These are phyloP conservation scores for Xiphophorus birchmanni DNA, from an alignment of 2,797 vertebrate genomes.

Conservation along the genomic window DNA sequence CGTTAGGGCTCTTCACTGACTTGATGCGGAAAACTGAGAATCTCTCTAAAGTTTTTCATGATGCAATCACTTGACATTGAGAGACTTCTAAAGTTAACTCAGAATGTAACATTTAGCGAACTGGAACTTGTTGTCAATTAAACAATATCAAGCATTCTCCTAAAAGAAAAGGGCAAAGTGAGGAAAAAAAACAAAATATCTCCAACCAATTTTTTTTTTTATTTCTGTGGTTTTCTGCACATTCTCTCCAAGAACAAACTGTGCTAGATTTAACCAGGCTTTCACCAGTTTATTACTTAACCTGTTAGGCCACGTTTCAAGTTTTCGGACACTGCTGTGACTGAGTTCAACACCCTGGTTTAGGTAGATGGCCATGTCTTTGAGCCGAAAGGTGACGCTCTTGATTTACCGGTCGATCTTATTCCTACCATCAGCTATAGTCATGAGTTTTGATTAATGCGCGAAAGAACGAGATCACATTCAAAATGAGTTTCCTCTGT, in stretches of 20 bases:
- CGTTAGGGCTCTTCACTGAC: neutral
- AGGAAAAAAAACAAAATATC: neutral
- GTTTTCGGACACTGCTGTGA: neutral
- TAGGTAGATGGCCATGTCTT: neutral
- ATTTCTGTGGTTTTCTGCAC: neutral
- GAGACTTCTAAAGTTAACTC: neutral
- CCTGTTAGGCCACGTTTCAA: neutral
- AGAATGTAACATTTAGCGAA: neutral
- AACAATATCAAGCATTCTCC: neutral
- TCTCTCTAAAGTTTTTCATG: neutral
- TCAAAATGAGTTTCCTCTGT: neutral
- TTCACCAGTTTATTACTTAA: neutral
- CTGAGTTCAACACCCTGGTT: neutral
- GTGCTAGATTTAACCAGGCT: neutral
- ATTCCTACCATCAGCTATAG: neutral
- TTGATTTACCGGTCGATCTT: neutral
- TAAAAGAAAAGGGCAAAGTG: neutral
- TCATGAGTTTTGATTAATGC: neutral
- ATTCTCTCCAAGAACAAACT: neutral
- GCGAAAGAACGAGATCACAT: neutral
- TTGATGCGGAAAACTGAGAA: neutral
- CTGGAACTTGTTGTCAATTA: neutral
- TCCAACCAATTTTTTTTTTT: too few species aligned
- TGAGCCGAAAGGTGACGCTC: too few species aligned
- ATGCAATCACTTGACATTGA: neutral